A percentile compares a stretch with the other conserved stretches of the same genome.
Conservation (phyloP, 2,888 invertebrate species). For the Cheilosia impressa region DNA sequence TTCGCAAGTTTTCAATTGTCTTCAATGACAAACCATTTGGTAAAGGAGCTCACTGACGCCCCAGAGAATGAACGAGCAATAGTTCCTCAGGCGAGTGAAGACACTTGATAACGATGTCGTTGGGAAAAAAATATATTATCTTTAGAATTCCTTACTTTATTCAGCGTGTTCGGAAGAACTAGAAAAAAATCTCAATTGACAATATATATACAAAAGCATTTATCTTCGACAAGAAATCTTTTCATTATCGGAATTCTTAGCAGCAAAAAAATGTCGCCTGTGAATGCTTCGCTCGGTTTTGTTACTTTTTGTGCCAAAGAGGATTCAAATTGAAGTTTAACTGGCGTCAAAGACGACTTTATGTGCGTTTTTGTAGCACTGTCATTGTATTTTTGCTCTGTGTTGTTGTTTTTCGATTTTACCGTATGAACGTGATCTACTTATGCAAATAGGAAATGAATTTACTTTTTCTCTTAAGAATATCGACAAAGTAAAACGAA, state of each 20-base stretch:
- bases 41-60: conserved; percentile 22
- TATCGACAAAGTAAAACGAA: neutral
- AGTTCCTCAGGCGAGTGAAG: conserved; percentile 16
- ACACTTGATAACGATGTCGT: conserved; percentile 28
- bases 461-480: conserved; percentile 22
- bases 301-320: neutral
- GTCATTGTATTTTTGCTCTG: neutral
- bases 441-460: conserved; percentile 44
- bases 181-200: neutral
- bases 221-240: conserved; percentile 39
- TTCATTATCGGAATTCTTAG: conserved; percentile 31
- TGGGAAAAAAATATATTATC: conserved; percentile 21
- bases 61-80: neutral
- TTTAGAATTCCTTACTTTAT: neutral
- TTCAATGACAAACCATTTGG: conserved; percentile 21
- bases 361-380: too few relatives aligned
- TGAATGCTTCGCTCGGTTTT: neutral
- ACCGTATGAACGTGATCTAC: conserved; percentile 31
- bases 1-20: conserved; percentile 49
- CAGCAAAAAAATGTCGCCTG: neutral
- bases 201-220: conserved; percentile 32
- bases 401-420: conserved; percentile 8
- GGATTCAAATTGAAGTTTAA: conserved; percentile 31
- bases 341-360: conserved; percentile 5
- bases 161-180: neutral